phyloP scores from a whole-genome alignment of 2,797 vertebrate species.

The Halcyon chelicuti region DNA sequence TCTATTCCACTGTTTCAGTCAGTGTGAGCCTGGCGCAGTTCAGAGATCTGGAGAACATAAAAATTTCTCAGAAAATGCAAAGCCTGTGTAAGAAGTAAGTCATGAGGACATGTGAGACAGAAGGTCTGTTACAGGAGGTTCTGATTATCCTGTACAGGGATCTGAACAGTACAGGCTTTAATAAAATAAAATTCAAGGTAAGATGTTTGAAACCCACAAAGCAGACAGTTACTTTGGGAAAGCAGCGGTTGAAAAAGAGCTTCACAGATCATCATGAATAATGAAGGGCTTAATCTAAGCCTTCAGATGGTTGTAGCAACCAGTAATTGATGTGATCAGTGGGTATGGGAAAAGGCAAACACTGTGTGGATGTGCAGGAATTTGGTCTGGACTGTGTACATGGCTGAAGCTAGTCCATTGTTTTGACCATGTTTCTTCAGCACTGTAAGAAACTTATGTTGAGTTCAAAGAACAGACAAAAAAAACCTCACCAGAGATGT shows the following conservation, averaged over 20 bases:
- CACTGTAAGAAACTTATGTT: neutral
- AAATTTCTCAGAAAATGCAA: neutral
- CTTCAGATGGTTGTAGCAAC: neutral
- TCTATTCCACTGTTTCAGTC: neutral
- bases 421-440: neutral
- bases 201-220: neutral
- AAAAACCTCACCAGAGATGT: neutral
- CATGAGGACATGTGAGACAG: neutral
- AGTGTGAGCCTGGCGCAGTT: neutral
- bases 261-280: neutral
- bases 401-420: neutral
- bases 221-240: neutral
- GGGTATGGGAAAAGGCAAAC: neutral
- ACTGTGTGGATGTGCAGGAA: neutral
- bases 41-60: neutral
- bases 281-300: neutral
- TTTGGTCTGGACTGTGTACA: neutral
- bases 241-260: neutral
- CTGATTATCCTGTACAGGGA: neutral
- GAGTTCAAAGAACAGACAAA: neutral
- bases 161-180: neutral
- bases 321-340: neutral
- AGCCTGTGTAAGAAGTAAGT: neutral
- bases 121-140: neutral
- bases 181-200: neutral